Conservation (phyloP, 2,888 invertebrate genomes). For the Sepioteuthis lessoniana region DNA sequence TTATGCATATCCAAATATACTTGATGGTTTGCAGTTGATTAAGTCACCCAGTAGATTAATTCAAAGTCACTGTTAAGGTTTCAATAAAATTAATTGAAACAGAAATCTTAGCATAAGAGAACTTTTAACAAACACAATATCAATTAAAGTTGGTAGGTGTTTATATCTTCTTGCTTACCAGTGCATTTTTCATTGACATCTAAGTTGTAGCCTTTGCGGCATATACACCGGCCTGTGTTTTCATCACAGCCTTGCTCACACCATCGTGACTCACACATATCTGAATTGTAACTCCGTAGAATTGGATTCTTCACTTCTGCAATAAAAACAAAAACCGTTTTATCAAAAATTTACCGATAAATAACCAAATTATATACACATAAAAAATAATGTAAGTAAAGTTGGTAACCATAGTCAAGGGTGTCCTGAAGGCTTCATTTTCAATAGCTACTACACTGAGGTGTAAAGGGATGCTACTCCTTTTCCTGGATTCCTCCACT, state of each 20-base stretch:
- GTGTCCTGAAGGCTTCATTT: too few relatives aligned
- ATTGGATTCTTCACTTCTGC: constrained; percentile 62
- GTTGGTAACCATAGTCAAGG: too few relatives aligned
- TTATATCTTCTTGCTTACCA: constrained; percentile 53
- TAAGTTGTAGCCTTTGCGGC: constrained; percentile 65
- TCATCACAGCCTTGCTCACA: constrained; percentile 69
- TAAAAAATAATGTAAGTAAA: too few relatives aligned
- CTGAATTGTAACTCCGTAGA: constrained; percentile 54
- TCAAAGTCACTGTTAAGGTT: background rate
- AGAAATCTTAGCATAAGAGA: background rate
- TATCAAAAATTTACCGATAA: background rate
- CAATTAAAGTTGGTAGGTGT: background rate
- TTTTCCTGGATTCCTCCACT: too few relatives aligned
- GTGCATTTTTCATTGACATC: constrained; percentile 55
- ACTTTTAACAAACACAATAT: background rate
- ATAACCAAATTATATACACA: too few relatives aligned
- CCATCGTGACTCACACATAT: constrained; percentile 55
- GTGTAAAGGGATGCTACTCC: too few relatives aligned
- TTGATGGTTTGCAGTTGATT: background rate
- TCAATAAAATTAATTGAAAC: background rate
- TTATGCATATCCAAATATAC: background rate
- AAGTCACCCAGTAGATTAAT: background rate
- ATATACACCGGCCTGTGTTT: constrained; percentile 66
- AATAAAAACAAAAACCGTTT: constrained; percentile 34
- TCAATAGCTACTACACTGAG: too few relatives aligned